A percentile compares a stretch with the other conserved stretches of the same genome.
phyloP scores from a whole-genome alignment of 2,797 vertebrate genomes.

The Oreortyx pictus region DNA sequence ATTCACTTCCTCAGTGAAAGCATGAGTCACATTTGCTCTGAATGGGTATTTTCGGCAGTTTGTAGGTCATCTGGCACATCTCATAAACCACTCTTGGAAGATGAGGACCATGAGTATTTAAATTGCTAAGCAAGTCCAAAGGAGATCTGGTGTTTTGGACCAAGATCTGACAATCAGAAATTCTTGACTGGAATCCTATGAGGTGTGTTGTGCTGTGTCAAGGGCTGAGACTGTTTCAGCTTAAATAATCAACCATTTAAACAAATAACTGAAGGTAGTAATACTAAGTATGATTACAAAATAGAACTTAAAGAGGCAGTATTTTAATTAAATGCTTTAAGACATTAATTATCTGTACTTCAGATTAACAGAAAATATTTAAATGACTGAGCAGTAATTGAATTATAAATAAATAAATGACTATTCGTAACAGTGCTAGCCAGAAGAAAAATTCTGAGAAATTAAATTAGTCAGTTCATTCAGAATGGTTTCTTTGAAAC shows the following conservation, averaged over 20 bases:
- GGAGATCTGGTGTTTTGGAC: neutral
- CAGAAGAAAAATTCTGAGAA: neutral
- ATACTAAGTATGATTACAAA: neutral
- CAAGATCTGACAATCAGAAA: neutral
- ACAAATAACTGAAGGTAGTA: neutral
- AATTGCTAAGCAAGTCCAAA: conserved; percentile 15
- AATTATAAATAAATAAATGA: neutral
- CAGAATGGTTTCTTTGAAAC: neutral
- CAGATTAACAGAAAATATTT: neutral
- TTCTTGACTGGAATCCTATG: neutral
- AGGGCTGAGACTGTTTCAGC: neutral
- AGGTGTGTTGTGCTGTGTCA: neutral
- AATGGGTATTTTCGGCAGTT: neutral
- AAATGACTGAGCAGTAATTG: neutral
- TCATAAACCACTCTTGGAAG: neutral
- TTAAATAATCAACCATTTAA: neutral
- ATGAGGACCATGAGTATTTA: neutral
- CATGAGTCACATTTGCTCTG: neutral
- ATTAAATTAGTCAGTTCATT: neutral
- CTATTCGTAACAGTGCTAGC: neutral
- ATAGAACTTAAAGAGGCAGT: neutral
- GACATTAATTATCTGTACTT: neutral
- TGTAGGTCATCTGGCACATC: neutral
- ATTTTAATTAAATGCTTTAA: neutral
- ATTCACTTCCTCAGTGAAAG: neutral